Evolutionary conservation across 2,888 invertebrate genomes (phyloP).

Genomic region (Diabrotica balteata): DNA sequence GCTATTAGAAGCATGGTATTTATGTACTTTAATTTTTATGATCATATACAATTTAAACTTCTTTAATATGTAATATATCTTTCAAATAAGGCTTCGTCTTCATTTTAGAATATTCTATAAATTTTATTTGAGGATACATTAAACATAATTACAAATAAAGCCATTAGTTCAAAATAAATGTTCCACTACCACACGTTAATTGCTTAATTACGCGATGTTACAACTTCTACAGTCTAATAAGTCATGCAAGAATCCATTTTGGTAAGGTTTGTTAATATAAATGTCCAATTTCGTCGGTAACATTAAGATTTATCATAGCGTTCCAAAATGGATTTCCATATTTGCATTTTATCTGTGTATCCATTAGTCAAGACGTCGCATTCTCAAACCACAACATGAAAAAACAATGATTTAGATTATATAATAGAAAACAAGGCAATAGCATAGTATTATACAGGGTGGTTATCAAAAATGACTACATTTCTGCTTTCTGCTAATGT

Average conservation of each 20-base stretch:
- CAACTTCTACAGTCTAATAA: not conserved
- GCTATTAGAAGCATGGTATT: no score
- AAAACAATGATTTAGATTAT: conserved; percentile 27
- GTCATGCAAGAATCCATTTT: not conserved
- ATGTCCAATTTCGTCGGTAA: not conserved
- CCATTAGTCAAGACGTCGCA: conserved; percentile 23
- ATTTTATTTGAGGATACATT: no score
- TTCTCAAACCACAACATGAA: conserved; percentile 9
- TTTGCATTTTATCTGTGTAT: conserved; percentile 27
- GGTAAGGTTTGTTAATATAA: conserved; percentile 2
- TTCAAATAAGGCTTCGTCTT: no score
- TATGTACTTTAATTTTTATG: no score
- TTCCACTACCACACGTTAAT: not conserved
- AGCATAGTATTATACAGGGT: conserved; percentile 12
- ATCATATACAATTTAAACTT: no score
- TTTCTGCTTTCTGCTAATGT: no score
- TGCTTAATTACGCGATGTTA: not conserved
- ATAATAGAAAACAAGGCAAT: conserved; percentile 16
- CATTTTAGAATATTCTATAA: no score
- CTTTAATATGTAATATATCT: no score
- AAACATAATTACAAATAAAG: no score
- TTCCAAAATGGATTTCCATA: conserved; percentile 16
- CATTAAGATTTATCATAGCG: conserved; percentile 11
- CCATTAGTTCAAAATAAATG: not conserved
- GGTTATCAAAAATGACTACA: not conserved